A percentile compares a stretch with the other conserved stretches of the same genome.
phyloP scores from a whole-genome alignment of 2,113 vertebrate species.

The Eidolon helvum region DNA sequence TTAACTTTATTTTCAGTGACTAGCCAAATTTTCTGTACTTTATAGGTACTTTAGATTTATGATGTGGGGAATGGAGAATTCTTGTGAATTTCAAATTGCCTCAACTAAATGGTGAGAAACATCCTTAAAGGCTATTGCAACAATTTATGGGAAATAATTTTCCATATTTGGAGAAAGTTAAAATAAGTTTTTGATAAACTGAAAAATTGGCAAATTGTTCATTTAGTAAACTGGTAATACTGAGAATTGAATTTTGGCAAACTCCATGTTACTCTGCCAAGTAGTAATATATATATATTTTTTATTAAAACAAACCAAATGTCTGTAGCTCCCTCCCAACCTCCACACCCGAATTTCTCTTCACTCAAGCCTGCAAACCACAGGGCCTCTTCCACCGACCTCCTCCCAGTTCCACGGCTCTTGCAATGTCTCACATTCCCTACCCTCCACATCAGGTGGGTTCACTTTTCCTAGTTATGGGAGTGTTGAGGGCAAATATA shows the following conservation, averaged over 20 bases:
- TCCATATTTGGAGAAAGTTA: background rate
- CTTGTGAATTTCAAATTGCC: background rate
- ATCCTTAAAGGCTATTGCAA: background rate
- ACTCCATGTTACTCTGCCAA: background rate
- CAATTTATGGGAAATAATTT: background rate
- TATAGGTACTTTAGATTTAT: background rate
- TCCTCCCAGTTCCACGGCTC: no score
- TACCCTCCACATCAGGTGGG: background rate
- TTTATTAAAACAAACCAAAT: background rate
- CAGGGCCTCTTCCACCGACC: fast-evolving
- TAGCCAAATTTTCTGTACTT: background rate
- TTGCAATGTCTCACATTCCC: background rate
- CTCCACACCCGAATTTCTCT: background rate
- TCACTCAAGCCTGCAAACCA: background rate
- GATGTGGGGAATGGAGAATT: background rate
- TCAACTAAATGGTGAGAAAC: background rate
- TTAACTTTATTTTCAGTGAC: background rate
- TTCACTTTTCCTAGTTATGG: background rate
- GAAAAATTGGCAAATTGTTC: background rate
- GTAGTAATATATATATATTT: no score
- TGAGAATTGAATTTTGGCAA: background rate
- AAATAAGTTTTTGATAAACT: background rate
- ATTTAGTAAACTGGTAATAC: background rate
- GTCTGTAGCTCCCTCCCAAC: background rate
- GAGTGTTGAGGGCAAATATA: background rate